Percentiles rank a stretch among this genome's conserved stretches.
These are phyloP conservation scores for Tenthredo scrophulariae DNA, from an alignment of 2,888 invertebrate genomes.

Conservation along the genomic window DNA sequence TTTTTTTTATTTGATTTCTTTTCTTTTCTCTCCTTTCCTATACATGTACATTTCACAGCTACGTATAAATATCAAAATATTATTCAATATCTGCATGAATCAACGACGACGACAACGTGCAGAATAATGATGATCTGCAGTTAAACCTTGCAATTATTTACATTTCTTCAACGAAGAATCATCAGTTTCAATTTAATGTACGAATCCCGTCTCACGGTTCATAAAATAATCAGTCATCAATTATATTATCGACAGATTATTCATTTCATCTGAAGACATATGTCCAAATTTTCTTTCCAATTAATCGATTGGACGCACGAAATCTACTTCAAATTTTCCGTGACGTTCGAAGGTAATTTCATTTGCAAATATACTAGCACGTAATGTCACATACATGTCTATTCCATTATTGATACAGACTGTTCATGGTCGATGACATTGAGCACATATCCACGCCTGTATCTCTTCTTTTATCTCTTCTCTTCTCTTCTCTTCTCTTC, in stretches of 20 bases:
- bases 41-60: not conserved
- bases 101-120: not conserved
- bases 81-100: not conserved
- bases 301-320: not conserved
- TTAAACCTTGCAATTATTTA: not conserved
- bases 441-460: not conserved
- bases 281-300: not conserved
- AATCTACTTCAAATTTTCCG: not conserved
- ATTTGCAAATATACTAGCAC: not conserved
- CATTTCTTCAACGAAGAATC: not conserved
- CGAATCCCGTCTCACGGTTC: not conserved
- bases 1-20: not conserved
- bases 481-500: conserved; percentile 17
- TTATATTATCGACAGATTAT: not conserved
- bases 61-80: not conserved
- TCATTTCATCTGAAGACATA: not conserved
- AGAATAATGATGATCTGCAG: not conserved
- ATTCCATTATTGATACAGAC: conserved; percentile 28
- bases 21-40: not conserved
- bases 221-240: not conserved
- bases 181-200: not conserved
- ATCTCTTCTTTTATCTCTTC: conserved; percentile 17
- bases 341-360: not conserved
- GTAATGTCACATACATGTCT: not conserved
- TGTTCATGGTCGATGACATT: conserved; percentile 28